Base-by-base conservation (phyloP, 1,140 invertebrate genomes). In the Metaphire vulgaris region DNA sequence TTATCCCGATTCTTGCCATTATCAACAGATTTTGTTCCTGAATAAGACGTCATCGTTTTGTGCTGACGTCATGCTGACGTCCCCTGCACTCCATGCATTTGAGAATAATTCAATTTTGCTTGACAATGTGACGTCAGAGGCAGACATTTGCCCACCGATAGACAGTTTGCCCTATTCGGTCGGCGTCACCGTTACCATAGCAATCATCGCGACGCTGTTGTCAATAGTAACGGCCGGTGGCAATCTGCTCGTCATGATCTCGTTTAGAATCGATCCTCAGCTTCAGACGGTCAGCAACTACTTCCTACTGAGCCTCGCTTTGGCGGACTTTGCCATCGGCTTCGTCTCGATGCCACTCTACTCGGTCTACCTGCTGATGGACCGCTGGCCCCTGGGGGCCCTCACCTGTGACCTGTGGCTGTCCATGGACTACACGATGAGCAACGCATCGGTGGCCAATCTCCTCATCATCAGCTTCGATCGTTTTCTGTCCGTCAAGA, bases 271-370 rank as follows among this genome's bases (percentile, higher is more conserved):
- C 86, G 97, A 99, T 89, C 97, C 97, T 82, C 94, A 97, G 83
- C 89, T 99, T 41, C 96, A 98, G 87, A 99, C 96, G 32, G 97
- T 99, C 81, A 97, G 93, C 87, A 99, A 99, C 86, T 98, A 98
- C 86, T n/a, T n/a, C n/a, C n/a, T n/a, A n/a, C n/a, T n/a, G n/a
- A 87, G 83, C 77, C 77, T 86, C 14, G 85, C 85, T 28, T 84
- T 86, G 0, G 84, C 85, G 0, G 85, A 86, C 76, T 80, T 85
- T 41, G 80, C 82, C 0, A 86, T 86, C 30, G 85, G 85, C 0
- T 67, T 86, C 1, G 78, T 86, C 0, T 86, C 85, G 28, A 86
- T 86, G 84, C 85, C 85, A 21, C 74, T 86, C 1, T 87, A 83
- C 75, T 84, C 85, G 0, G 78, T 85, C 15, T 86, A 85, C 78